Base-by-base conservation (phyloP, 2,888 invertebrate genomes). In the Altica lythri region DNA sequence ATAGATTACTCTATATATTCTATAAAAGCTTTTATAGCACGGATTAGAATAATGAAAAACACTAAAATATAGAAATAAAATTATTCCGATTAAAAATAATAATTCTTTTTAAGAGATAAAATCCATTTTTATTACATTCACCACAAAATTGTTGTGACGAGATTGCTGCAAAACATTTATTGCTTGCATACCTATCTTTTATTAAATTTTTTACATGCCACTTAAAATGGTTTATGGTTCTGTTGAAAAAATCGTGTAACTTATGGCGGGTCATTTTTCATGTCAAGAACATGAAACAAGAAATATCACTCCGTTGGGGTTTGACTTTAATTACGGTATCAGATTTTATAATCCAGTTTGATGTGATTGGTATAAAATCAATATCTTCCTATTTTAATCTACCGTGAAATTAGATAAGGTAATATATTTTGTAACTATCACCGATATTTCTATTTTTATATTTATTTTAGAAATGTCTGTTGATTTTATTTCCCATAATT, bases 201-300 rank as follows among this genome's bases (percentile, higher is more conserved):
- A 47, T 47, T 47, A 37, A 35, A 47, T 35, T 47, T 34, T 47
- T 47, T 35, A 37, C 25, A 35, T 47, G 35, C 17, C 47, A 27
- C 47, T 47, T 35, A 47, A 25, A 47, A 47, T 47, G 37, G 29
- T 43, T 43, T 43, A 43, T 29, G 12, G 43, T 10, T 17, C 10
- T 6, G 18, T n/a, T n/a, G 17, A 43, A 43, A 43, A 27, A 29
- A 29, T 29, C 29, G n/a, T 19, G 18, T 14, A 43, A 43, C 43
- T 43, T 43, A 22, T 30, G 13, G 10, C 17, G n/a, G 27, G 8
- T 16, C 10, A 43, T 43, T 43, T 43, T 43, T 43, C 43, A 43
- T 30, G 43, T 43, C 43, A 29, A 27, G 43, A 43, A 29, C 30
- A 30, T 18, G 43, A 43, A 30, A 43, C 43, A 43, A 43, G 43